A percentile compares a stretch with the other conserved stretches of the same genome.
Conservation (phyloP, 2,113 vertebrate species). For the Hippocampus comes region DNA sequence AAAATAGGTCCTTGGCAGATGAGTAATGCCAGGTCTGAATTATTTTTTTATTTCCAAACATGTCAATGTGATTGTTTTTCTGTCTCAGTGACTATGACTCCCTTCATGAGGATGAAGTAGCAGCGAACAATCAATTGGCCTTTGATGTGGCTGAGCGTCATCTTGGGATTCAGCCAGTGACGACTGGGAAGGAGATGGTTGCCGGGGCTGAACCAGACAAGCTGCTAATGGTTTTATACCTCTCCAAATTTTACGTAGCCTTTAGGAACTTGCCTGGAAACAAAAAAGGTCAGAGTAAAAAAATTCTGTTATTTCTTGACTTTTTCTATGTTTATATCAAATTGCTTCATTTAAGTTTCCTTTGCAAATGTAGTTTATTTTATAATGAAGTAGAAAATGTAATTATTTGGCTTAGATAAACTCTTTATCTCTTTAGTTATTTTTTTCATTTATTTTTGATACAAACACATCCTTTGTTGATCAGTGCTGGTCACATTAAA, state of each 20-base stretch:
- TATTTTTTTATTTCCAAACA: neutral
- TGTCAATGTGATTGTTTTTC: neutral
- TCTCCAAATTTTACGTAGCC: slow-evolving; percentile 90
- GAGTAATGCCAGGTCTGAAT: neutral
- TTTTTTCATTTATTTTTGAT: too few species aligned
- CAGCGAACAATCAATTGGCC: slow-evolving; percentile 87
- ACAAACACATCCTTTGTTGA: neutral
- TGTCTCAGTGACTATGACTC: slow-evolving; percentile 82
- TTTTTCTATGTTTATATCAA: neutral
- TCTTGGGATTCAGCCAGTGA: slow-evolving; percentile 88
- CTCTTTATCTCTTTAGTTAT: neutral
- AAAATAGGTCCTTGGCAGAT: too few species aligned
- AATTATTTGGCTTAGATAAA: neutral
- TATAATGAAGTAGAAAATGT: neutral
- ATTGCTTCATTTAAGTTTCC: neutral
- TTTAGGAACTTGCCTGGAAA: slow-evolving; percentile 77
- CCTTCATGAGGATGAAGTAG: slow-evolving; percentile 78
- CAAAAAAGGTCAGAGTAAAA: slow-evolving; percentile 71
- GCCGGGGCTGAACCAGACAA: slow-evolving; percentile 79
- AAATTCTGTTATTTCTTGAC: neutral
- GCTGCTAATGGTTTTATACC: slow-evolving; percentile 93
- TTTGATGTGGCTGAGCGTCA: slow-evolving; percentile 86
- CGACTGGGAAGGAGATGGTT: slow-evolving; percentile 84
- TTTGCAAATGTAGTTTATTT: neutral
- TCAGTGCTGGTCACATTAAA: too few species aligned